phyloP scores from a whole-genome alignment of 2,113 vertebrate species.

The Trematomus loennbergii region DNA sequence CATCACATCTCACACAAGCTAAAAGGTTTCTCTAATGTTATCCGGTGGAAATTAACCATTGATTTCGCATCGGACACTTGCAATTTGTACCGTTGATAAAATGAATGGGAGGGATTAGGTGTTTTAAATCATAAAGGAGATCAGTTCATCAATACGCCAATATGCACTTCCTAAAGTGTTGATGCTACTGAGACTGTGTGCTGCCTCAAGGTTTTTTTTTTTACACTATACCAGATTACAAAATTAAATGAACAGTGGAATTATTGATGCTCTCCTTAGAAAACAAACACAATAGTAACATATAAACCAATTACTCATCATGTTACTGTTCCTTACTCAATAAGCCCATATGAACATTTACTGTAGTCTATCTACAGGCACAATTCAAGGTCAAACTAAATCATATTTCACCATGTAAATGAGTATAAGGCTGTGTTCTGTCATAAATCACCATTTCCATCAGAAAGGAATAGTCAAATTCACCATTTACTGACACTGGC shows the following conservation, averaged over 20 bases:
- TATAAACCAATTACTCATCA: neutral
- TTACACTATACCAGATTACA: neutral
- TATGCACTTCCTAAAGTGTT: constrained; percentile 40
- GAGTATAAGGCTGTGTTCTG: neutral
- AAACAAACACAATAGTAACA: neutral
- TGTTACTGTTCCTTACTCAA: neutral
- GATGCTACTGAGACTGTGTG: neutral
- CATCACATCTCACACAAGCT: constrained; percentile 62
- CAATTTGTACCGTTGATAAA: constrained; percentile 69
- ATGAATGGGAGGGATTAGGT: constrained; percentile 68
- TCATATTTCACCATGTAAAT: neutral
- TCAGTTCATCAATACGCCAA: constrained; percentile 65
- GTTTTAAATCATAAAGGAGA: constrained; percentile 77
- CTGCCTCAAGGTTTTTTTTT: neutral
- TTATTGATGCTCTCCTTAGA: neutral
- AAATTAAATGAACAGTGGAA: neutral
- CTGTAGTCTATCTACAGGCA: neutral
- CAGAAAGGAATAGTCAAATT: neutral
- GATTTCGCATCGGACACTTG: constrained; percentile 68
- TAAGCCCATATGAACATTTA: neutral
- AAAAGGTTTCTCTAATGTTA: constrained; percentile 75
- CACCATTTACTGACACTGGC: neutral
- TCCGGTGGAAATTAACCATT: constrained; percentile 77
- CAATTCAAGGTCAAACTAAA: constrained; percentile 1
- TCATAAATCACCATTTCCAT: neutral